Conservation (phyloP, 2,888 invertebrate genomes). For the Microplitis deprimator region DNA sequence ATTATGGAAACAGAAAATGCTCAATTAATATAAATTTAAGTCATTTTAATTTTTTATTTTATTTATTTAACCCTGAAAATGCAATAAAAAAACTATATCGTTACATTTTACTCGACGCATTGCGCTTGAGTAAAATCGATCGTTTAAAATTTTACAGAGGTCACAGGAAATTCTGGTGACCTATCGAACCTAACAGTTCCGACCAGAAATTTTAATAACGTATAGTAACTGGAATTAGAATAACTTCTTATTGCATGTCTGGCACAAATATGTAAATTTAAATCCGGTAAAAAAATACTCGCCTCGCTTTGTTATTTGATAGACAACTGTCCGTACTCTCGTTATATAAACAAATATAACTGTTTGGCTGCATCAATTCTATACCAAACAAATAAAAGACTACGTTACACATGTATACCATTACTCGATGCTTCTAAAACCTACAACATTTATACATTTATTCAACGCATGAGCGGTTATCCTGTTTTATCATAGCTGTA, state of each 20-base stretch:
- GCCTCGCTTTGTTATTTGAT: too few relatives aligned
- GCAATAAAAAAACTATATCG: background rate
- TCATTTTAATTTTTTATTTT: background rate
- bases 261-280: background rate
- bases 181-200: constrained; percentile 3
- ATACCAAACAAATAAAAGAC: too few relatives aligned
- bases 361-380: too few relatives aligned
- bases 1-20: background rate
- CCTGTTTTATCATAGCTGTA: too few relatives aligned
- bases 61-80: background rate
- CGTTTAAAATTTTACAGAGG: constrained; percentile 28
- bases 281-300: too few relatives aligned
- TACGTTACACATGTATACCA: too few relatives aligned
- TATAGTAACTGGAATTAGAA: background rate
- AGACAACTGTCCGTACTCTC: too few relatives aligned
- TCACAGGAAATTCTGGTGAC: constrained; percentile 16
- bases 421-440: too few relatives aligned
- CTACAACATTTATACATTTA: too few relatives aligned
- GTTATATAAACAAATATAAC: too few relatives aligned
- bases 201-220: background rate
- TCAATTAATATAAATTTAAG: background rate
- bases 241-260: background rate
- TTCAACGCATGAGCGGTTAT: too few relatives aligned
- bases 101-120: constrained; percentile 24
- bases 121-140: constrained; percentile 33